phyloP scores from a whole-genome alignment of 2,113 vertebrate species.

The Mustelus asterias region DNA sequence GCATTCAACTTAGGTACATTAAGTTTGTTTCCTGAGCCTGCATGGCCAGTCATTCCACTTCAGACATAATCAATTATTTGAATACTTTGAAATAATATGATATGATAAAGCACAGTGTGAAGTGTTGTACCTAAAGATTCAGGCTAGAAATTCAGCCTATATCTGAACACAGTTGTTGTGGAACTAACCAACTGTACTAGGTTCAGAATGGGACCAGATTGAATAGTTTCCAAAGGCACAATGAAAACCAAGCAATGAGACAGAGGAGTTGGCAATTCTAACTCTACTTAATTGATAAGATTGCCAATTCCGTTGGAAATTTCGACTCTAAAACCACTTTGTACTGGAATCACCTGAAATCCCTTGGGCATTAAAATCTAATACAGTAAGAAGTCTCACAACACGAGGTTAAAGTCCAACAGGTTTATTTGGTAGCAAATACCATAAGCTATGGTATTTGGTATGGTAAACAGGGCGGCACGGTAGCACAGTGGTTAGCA shows the following conservation, averaged over 20 bases:
- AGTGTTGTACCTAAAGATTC: neutral
- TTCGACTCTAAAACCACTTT: neutral
- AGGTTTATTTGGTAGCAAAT: no score
- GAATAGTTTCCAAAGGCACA: neutral
- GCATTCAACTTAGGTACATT: neutral
- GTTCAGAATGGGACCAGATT: neutral
- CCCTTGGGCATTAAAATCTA: neutral
- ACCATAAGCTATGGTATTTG: no score
- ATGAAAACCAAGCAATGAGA: neutral
- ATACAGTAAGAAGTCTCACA: no score
- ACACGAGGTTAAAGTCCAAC: no score
- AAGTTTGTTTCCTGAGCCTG: neutral
- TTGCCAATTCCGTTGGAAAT: no score
- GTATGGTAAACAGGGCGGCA: no score
- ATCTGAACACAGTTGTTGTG: neutral
- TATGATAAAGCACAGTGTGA: neutral
- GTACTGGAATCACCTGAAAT: neutral
- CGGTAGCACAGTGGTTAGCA: no score
- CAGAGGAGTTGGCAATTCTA: neutral
- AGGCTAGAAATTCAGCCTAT: neutral
- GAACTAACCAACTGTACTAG: neutral
- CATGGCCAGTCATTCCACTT: no score
- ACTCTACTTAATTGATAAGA: neutral
- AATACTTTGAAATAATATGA: neutral
- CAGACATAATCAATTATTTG: neutral